A percentile compares a stretch with the other conserved stretches of the same genome.
These are phyloP conservation scores for Lasioglossum marginatum DNA, from an alignment of 2,888 invertebrate species.

Conservation along the genomic window DNA sequence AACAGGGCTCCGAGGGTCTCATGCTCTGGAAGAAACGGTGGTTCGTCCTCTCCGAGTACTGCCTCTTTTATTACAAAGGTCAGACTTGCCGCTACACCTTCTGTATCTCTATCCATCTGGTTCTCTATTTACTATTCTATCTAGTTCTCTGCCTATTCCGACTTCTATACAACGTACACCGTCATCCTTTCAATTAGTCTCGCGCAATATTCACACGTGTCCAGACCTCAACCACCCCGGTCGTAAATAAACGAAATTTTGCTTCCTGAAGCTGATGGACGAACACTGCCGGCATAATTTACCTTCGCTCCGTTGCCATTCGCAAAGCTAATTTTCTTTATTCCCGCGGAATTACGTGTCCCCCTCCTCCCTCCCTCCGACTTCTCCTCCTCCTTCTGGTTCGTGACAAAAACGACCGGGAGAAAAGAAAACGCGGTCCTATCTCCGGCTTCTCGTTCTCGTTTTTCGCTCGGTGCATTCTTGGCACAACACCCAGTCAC, in stretches of 20 bases:
- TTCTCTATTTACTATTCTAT: neutral
- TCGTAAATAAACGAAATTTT: neutral
- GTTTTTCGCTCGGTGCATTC: neutral
- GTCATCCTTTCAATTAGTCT: neutral
- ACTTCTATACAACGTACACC: neutral
- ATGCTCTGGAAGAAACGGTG: constrained; percentile 98
- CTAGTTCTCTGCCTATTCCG: neutral
- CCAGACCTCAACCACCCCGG: neutral
- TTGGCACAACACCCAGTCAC: constrained; percentile 11
- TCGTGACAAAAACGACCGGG: neutral
- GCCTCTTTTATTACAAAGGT: constrained; percentile 98
- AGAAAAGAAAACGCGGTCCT: neutral
- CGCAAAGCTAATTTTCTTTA: neutral
- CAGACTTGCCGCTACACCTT: constrained; percentile 53
- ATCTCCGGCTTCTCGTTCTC: neutral
- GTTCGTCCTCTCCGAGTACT: constrained; percentile 97
- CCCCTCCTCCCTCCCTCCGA: neutral
- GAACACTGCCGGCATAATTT: neutral
- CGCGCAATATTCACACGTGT: neutral
- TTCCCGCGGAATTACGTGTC: constrained; percentile 19
- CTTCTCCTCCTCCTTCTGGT: neutral
- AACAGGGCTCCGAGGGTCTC: constrained; percentile 96
- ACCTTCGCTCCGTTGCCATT: neutral
- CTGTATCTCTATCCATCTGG: neutral
- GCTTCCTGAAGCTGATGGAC: neutral